Evolutionary conservation across 2,888 invertebrate species (phyloP), one percentile per base, ranked within the genome.

Genomic region (Hirtodrosophila confusa): DNA sequence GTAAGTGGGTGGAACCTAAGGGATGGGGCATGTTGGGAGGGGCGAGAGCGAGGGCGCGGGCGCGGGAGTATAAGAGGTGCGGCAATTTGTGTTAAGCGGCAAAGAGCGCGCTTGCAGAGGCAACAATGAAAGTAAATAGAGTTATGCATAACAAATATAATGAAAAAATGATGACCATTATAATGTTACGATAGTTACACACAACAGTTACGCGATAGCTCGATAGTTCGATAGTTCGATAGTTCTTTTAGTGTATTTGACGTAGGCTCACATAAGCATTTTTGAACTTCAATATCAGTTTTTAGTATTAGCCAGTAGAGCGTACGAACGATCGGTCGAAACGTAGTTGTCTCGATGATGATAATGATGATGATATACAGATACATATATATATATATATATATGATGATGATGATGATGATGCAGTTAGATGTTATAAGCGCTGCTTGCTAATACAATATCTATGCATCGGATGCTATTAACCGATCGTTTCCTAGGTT

Each of bases 251-350:
- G 57, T 56, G 33, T 61, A 69, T 35, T 77, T 63, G 74, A 67
- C 78, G 58, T 83, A 64, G 72, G 69, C 69, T 72, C 56, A 65
- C 69, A 61, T 60, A 63, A 71, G 70, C 74, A 66, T 63, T 70
- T 72, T 64, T 53, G 63, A 84, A 78, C 79, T 80, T 80, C 79
- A 80, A 85, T 80, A 80, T 80, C 85, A 80, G 79, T 72, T 85
- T 58, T 75, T 79, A 83, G 74, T 74, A 75, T 75, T 74, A 74
- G 75, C 76, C 54, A 17, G 54, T 75, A 70, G 54, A 69, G 55
- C 51, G 47, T 60, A 60, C 24, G 47, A 57, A 27, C 36, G 43
- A 50, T 31, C 39, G 45, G 27, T 5, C 6, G 6, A 2, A 50
- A 57, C 57, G 69, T 54, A 47, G 36, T 33, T 47, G 57, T 64